phyloP scores from a whole-genome alignment of 2,797 vertebrate genomes.

The Epinephelus coioides region DNA sequence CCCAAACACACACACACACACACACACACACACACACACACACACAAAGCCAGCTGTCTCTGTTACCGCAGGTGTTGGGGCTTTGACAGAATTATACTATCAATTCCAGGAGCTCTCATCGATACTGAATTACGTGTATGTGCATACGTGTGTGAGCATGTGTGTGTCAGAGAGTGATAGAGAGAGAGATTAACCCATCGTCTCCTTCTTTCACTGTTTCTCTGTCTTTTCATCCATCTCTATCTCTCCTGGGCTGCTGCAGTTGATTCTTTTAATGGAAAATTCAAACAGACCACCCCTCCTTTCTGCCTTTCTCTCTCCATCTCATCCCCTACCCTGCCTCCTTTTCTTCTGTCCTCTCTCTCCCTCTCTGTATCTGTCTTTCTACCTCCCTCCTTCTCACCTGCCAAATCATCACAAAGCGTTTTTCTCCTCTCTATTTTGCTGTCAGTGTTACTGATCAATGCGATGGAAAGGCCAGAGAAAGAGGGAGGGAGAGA shows the following conservation, averaged over 20 bases:
- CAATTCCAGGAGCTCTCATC: constrained; percentile 66
- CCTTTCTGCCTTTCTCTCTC: constrained; percentile 27
- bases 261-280: constrained; percentile 77
- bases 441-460: constrained; percentile 85
- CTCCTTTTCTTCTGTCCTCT: constrained; percentile 6
- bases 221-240: constrained; percentile 64
- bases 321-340: constrained; percentile 27
- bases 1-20: constrained; percentile 7
- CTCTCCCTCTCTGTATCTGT: constrained; percentile 15
- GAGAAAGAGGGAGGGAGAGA: constrained; percentile 15
- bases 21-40: constrained; percentile 14
- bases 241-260: constrained; percentile 55
- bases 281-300: constrained; percentile 58
- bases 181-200: constrained; percentile 60
- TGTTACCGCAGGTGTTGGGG: constrained; percentile 75
- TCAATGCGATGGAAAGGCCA: constrained; percentile 90
- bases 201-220: constrained; percentile 50
- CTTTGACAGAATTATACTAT: constrained; percentile 75
- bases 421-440: constrained; percentile 81
- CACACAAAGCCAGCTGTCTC: constrained; percentile 22
- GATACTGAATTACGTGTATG: constrained; percentile 38
- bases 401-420: constrained; percentile 86
- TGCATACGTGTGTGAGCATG: background rate
- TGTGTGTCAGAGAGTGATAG: constrained; percentile 42
- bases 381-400: constrained; percentile 43